These are phyloP conservation scores for Tuberolachnus salignus DNA, from an alignment of 2,888 invertebrate genomes.

Conservation along the genomic window DNA sequence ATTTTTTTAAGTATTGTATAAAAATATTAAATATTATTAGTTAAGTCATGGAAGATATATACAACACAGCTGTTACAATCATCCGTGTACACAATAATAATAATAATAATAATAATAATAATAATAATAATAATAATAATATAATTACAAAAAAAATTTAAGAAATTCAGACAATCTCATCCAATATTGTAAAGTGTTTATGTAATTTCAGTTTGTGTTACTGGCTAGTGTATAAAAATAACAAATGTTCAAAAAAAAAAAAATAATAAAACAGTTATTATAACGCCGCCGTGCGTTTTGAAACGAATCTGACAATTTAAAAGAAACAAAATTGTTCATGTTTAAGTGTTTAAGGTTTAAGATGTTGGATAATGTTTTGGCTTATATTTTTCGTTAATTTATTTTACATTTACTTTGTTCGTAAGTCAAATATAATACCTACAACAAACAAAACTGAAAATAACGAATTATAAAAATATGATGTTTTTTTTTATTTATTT, in stretches of 20 bases:
- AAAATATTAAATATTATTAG: conserved; percentile 56
- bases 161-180: conserved; percentile 56
- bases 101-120: conserved; percentile 43
- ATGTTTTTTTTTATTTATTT: conserved; percentile 5
- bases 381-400: conserved; percentile 43
- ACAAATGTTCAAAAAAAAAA: conserved; percentile 34
- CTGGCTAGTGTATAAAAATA: conserved; percentile 53
- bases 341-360: conserved; percentile 28
- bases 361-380: conserved; percentile 51
- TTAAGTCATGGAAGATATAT: conserved; percentile 55
- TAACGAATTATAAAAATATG: conserved; percentile 49
- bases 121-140: conserved; percentile 48
- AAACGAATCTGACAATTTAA: conserved; percentile 24
- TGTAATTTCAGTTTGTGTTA: conserved; percentile 50
- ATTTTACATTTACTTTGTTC: conserved; percentile 44
- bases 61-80: conserved; percentile 55
- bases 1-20: conserved; percentile 55
- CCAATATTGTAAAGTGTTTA: conserved; percentile 54
- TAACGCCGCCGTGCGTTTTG: conserved; percentile 14
- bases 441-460: conserved; percentile 43
- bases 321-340: conserved; percentile 26
- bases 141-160: conserved; percentile 49
- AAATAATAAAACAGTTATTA: conserved; percentile 20
- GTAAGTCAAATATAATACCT: conserved; percentile 48
- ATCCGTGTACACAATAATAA: conserved; percentile 55